Base-by-base conservation (phyloP, 2,797 vertebrate genomes). In the Anniella stebbinsi region DNA sequence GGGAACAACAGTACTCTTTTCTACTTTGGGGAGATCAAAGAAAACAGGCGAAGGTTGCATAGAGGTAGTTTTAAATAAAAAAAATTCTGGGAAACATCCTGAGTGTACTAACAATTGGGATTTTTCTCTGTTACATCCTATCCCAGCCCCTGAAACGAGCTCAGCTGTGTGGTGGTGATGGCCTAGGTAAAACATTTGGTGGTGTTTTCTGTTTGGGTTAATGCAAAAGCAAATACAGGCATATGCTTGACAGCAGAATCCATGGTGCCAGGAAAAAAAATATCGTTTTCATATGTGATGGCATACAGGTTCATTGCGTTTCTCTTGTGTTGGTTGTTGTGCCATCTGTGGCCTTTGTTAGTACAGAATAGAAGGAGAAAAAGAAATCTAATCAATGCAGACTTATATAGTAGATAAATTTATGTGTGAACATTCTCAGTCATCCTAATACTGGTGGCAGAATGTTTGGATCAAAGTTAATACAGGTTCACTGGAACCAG, bases 1-100 rank as follows among this genome's bases (percentile, higher is more conserved):
- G 51, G 18, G 75, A 48, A 67, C 21, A 73, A 87, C 41, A 48
- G 54, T 67, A 67, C 86, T 87, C 70, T 12, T 60, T 86, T 86
- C 41, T 87, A 17, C 86, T 48, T 4, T 41, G 36, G 10, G 45
- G 18, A 78, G 75, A 38, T 78, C 33, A 67, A 87, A 76, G 63
- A 36, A n/a, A 78, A 41, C 33, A 36, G 7, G 15, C 7, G 38
- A 78, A 78, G 60, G 60, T 78, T 67, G 75, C 17, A 87, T 33
- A 75, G 78, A 78, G 60, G 75, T 78, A 76, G 12, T 66, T 87
- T 76, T 45, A 66, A 45, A 67, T 15, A 45, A 77, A 69, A 41
- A 77, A 69, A 54, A 73, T 36, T 48, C 18, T 25, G 33, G 5
- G 30, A 63, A 48, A 33, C 41, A 87, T 15, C 25, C 30, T 25